Percentiles rank a stretch among this genome's conserved stretches.
Conservation (phyloP, 2,888 invertebrate genomes). For the Byasa hedistus region DNA sequence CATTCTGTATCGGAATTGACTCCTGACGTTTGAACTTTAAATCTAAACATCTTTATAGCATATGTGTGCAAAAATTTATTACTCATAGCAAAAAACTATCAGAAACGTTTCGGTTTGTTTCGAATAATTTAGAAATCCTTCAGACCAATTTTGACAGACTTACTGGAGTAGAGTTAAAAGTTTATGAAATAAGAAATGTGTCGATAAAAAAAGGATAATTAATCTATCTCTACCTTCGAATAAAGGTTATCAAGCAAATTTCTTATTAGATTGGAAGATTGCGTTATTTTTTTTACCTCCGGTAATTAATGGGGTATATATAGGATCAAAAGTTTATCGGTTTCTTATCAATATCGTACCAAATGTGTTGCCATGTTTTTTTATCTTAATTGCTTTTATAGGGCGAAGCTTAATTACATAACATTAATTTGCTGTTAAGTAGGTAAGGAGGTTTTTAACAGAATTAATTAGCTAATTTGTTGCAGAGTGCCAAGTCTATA, state of each 20-base stretch:
- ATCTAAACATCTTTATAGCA: not conserved
- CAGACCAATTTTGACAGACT: too few relatives aligned
- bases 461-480: not conserved
- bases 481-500: not conserved
- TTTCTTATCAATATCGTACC: not conserved
- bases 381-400: not conserved
- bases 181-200: too few relatives aligned
- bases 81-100: too few relatives aligned
- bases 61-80: too few relatives aligned
- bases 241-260: not conserved
- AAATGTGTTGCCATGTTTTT: not conserved
- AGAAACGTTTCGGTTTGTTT: too few relatives aligned
- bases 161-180: too few relatives aligned
- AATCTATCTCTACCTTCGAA: not conserved
- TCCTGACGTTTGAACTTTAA: constrained; percentile 7
- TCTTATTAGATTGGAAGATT: not conserved
- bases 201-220: too few relatives aligned
- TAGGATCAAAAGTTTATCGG: not conserved
- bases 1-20: constrained; percentile 2
- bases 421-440: not conserved
- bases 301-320: not conserved
- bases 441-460: too few relatives aligned
- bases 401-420: constrained; percentile 3
- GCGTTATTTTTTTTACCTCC: not conserved
- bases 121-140: too few relatives aligned